Conservation (phyloP, 2,888 invertebrate genomes). For the Beris morrisii region DNA sequence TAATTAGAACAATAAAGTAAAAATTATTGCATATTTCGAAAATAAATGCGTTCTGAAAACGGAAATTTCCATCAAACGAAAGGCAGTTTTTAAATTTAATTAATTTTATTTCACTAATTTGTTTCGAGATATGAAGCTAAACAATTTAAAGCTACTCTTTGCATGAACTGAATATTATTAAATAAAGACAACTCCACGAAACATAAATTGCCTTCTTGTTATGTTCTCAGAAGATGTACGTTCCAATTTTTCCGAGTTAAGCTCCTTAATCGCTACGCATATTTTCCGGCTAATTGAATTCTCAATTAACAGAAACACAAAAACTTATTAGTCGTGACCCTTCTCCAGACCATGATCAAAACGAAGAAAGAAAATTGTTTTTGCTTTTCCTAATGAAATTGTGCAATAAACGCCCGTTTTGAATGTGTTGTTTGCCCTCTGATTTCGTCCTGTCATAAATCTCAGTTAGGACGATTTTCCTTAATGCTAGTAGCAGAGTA, state of each 20-base stretch:
- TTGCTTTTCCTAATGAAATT: conserved; percentile 18
- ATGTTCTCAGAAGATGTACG: background rate
- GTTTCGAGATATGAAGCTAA: too few species aligned
- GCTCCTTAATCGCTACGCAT: conserved; percentile 6
- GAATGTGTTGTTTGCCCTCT: background rate
- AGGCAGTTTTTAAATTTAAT: too few species aligned
- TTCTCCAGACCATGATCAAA: background rate
- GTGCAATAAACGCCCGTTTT: conserved; percentile 6
- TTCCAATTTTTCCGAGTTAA: background rate
- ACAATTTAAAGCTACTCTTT: too few species aligned
- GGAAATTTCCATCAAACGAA: too few species aligned
- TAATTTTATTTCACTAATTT: too few species aligned
- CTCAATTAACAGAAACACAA: conserved; percentile 25
- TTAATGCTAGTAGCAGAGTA: conserved; percentile 5
- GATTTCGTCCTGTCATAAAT: conserved; percentile 19
- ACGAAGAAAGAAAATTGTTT: conserved; percentile 7
- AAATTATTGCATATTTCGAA: too few species aligned
- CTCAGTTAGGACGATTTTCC: conserved; percentile 8
- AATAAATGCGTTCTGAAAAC: too few species aligned
- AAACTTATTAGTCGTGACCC: conserved; percentile 16
- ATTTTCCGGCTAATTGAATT: conserved; percentile 23
- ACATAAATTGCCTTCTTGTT: too few species aligned
- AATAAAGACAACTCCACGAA: too few species aligned
- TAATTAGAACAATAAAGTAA: too few species aligned
- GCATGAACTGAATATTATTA: too few species aligned